Base-by-base conservation (phyloP, 2,888 invertebrate genomes). In the Odontothrips loti region DNA sequence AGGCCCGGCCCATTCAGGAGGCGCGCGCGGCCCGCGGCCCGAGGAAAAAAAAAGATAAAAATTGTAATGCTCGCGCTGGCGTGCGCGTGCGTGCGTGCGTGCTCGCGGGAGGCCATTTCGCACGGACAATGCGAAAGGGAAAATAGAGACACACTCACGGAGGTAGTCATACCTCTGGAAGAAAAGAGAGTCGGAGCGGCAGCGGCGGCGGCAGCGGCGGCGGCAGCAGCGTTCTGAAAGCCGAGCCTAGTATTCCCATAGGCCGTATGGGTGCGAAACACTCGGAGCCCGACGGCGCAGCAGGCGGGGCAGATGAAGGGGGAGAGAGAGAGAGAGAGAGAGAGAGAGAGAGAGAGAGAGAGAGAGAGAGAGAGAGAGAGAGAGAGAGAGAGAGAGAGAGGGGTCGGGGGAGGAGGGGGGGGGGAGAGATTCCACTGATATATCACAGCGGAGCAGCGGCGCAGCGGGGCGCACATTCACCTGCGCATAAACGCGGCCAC, bases 51-150 rank as follows among this genome's bases (percentile, higher is more conserved):
- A 58, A 58, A 15, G 58, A 58, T 17, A 15, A 17, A 58, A 17
- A 58, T 58, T 58, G 17, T 58, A 58, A 58, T 58, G 58, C 58
- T 17, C 17, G 58, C 17, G 34, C 34, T 43, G 3, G 34, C 34
- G 34, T 6, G 34, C 34, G 34, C 34, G 34, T 43, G 34, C 6
- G 34, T 43, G 34, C 34, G 34, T 43, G 34, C 34, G 34, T 43
- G 34, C 34, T 43, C 17, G 20, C 58, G 58, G 58, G 20, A 58
- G 20, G 58, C 17, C 20, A 58, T 58, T 20, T 58, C 58, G 20
- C 58, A 58, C 58, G 20, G 58, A 58, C 58, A 58, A 58, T 58
- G 58, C 58, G 58, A 58, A 58, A 58, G 58, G 58, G 58, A 58
- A 58, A 58, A 58, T 58, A 58, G 58, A 58, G 58, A 58, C 58